Evolutionary conservation across 2,888 invertebrate genomes (phyloP).

Genomic region (Campaea margaritaria): DNA sequence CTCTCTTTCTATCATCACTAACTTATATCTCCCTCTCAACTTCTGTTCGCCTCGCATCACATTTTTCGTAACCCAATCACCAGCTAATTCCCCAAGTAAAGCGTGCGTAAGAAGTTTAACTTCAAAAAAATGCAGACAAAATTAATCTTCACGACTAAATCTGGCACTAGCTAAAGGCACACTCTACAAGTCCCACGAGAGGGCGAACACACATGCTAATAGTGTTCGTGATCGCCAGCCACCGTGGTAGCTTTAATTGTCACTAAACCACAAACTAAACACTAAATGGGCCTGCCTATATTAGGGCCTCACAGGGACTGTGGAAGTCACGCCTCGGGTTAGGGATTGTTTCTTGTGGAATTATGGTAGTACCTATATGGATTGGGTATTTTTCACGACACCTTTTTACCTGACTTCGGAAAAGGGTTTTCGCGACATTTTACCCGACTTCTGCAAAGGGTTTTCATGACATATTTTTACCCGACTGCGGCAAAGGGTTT

Average conservation of each 20-base stretch:
- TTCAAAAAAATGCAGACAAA: too few species aligned
- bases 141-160: too few species aligned
- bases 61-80: too few species aligned
- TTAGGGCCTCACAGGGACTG: constrained; percentile 46
- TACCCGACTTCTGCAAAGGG: too few species aligned
- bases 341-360: constrained; percentile 33
- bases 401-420: constrained; percentile 1
- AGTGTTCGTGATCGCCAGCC: constrained; percentile 58
- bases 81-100: too few species aligned
- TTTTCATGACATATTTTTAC: too few species aligned
- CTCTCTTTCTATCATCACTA: too few species aligned
- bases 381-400: constrained; percentile 19
- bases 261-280: too few species aligned
- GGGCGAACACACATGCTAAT: constrained; percentile 32
- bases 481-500: too few species aligned
- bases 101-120: too few species aligned
- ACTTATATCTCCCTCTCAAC: too few species aligned
- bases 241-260: constrained; percentile 60
- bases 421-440: not conserved
- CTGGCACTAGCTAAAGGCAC: constrained; percentile 14
- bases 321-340: constrained; percentile 53
- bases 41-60: too few species aligned
- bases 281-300: constrained; percentile 53
- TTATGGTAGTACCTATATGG: constrained; percentile 31
- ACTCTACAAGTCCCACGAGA: constrained; percentile 7